These are phyloP conservation scores for Pangasius djambal DNA, from an alignment of 2,797 vertebrate species.

Conservation along the genomic window DNA sequence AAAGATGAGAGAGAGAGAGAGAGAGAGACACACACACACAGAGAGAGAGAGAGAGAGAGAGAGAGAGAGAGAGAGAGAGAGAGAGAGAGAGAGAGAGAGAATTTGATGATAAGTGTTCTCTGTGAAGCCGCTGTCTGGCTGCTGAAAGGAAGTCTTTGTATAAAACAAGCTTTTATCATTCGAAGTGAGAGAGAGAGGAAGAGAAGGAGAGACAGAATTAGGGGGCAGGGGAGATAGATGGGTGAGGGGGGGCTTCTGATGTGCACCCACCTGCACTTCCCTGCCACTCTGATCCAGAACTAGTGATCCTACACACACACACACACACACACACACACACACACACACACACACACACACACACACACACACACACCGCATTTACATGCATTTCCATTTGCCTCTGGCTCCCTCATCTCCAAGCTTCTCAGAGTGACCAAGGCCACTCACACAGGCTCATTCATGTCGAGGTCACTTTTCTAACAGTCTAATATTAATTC, in stretches of 20 bases:
- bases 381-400: conserved; percentile 54
- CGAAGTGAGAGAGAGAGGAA: conserved; percentile 25
- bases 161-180: conserved; percentile 62
- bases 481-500: conserved; percentile 30
- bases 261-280: conserved; percentile 60
- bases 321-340: conserved; percentile 30
- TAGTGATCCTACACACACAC: conserved; percentile 18
- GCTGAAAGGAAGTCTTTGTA: conserved; percentile 60
- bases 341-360: conserved; percentile 28
- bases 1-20: conserved; percentile 47
- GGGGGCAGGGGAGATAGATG: conserved; percentile 21
- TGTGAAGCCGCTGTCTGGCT: conserved; percentile 56
- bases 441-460: conserved; percentile 44
- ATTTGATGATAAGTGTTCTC: conserved; percentile 57
- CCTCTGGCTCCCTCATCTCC: conserved; percentile 48
- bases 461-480: conserved; percentile 38
- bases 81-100: conserved; percentile 29
- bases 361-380: conserved; percentile 27
- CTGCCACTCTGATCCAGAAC: conserved; percentile 40
- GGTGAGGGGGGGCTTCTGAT: conserved; percentile 49
- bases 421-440: conserved; percentile 45
- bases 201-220: conserved; percentile 21
- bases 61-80: conserved; percentile 44
- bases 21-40: conserved; percentile 19
- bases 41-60: conserved; percentile 27